Percentiles rank a stretch among this genome's conserved stretches.
These are phyloP conservation scores for Sebastes reedi DNA, from an alignment of 2,797 vertebrate genomes.

Conservation along the genomic window DNA sequence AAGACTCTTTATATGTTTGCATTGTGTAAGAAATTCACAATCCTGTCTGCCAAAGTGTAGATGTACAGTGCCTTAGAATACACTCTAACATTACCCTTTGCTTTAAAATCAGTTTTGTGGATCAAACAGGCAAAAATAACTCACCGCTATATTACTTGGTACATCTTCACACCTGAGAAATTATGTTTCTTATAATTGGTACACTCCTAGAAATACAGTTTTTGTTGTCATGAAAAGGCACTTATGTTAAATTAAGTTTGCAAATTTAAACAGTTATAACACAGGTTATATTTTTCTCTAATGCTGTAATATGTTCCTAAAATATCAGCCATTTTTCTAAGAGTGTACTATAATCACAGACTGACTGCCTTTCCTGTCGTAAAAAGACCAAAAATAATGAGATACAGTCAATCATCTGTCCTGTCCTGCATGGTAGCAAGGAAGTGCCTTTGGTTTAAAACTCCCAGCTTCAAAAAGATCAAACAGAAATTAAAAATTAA, in stretches of 20 bases:
- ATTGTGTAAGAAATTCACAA: constrained; percentile 88
- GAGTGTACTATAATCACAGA: constrained; percentile 55
- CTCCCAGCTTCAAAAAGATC: constrained; percentile 91
- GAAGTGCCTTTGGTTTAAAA: constrained; percentile 98
- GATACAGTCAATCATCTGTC: constrained; percentile 82
- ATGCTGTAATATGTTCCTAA: constrained; percentile 28
- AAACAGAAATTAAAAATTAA: constrained; percentile 79
- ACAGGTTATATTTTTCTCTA: constrained; percentile 46
- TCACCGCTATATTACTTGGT: constrained; percentile 47
- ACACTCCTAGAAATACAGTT: constrained; percentile 55
- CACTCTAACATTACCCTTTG: constrained; percentile 60
- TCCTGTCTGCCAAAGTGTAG: constrained; percentile 97
- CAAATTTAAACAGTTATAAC: constrained; percentile 5
- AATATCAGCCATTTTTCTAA: constrained; percentile 48
- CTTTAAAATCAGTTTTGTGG: constrained; percentile 43
- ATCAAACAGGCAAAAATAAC: constrained; percentile 41
- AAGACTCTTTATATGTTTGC: constrained; percentile 86
- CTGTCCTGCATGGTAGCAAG: constrained; percentile 93
- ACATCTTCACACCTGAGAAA: constrained; percentile 53
- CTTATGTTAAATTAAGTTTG: constrained; percentile 16
- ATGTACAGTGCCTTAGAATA: constrained; percentile 98
- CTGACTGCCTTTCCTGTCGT: constrained; percentile 80
- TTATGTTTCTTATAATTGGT: constrained; percentile 51
- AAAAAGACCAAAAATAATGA: constrained; percentile 80
- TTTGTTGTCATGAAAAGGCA: constrained; percentile 28